phyloP scores from a whole-genome alignment of 1,140 invertebrate genomes.

The Pseudomyrmex dendroicus region DNA sequence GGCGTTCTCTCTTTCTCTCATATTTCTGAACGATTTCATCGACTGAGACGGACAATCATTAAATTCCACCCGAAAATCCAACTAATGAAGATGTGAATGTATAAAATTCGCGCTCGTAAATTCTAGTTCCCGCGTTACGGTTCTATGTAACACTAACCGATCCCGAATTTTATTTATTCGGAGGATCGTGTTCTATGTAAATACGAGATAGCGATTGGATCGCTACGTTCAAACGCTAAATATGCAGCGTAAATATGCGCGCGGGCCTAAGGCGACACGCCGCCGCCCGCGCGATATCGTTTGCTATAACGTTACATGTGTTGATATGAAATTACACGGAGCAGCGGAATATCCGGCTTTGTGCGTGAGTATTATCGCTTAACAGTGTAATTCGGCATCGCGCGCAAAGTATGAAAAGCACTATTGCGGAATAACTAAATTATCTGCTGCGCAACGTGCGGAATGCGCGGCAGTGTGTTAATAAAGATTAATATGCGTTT shows the following conservation, averaged over 20 bases:
- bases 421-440: constrained; percentile 61
- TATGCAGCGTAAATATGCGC: constrained; percentile 48
- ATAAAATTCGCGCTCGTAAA: constrained; percentile 9
- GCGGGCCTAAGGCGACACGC: constrained; percentile 54
- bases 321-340: constrained; percentile 53
- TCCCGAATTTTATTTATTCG: background rate
- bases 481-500: constrained; percentile 59
- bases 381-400: constrained; percentile 53
- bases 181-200: constrained; percentile 2
- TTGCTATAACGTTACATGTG: constrained; percentile 41
- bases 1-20: constrained; percentile 55
- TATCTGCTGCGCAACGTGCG: constrained; percentile 49
- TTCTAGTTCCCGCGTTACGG: too few relatives aligned
- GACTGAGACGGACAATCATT: constrained; percentile 32
- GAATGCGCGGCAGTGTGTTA: constrained; percentile 59
- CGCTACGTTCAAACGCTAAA: constrained; percentile 12
- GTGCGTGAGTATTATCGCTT: constrained; percentile 50
- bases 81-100: background rate
- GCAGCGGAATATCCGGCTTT: constrained; percentile 56
- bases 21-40: constrained; percentile 59
- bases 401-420: constrained; percentile 59
- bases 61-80: background rate
- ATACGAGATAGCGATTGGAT: background rate
- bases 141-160: background rate
- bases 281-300: constrained; percentile 24